A percentile compares a stretch with the other conserved stretches of the same genome.
phyloP scores from a whole-genome alignment of 2,888 invertebrate species.

The Subacronicta megacephala region DNA sequence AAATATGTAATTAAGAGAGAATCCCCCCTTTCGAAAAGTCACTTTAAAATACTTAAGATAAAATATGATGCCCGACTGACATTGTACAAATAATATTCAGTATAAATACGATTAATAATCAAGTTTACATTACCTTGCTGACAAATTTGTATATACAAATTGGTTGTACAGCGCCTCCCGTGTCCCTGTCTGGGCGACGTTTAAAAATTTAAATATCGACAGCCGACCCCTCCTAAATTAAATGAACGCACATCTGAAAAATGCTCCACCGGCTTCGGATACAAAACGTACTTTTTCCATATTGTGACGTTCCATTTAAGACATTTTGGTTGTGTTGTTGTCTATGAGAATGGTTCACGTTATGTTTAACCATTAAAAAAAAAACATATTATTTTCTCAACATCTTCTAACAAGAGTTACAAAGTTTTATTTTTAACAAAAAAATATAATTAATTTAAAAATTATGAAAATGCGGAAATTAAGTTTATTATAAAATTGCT shows the following conservation, averaged over 20 bases:
- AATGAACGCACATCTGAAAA: slow-evolving; percentile 78
- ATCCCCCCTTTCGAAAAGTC: too few species aligned
- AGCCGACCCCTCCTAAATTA: slow-evolving; percentile 82
- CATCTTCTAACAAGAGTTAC: too few species aligned
- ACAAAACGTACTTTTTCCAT: slow-evolving; percentile 61
- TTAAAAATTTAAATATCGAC: slow-evolving; percentile 88
- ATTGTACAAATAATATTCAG: slow-evolving; percentile 2
- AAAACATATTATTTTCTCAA: too few species aligned
- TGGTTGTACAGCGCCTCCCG: slow-evolving; percentile 68
- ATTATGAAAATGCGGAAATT: too few species aligned
- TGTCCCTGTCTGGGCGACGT: slow-evolving; percentile 75
- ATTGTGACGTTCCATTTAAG: slow-evolving; percentile 53
- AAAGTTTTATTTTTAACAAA: too few species aligned
- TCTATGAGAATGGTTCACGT: slow-evolving; percentile 60
- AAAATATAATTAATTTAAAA: too few species aligned
- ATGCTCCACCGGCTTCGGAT: slow-evolving; percentile 58
- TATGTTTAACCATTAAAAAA: slow-evolving; percentile 26
- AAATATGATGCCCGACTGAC: not conserved
- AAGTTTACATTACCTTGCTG: slow-evolving; percentile 62
- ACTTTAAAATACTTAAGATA: too few species aligned
- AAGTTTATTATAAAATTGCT: too few species aligned
- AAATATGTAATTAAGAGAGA: too few species aligned
- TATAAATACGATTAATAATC: slow-evolving; percentile 43
- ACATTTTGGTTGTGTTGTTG: slow-evolving; percentile 57
- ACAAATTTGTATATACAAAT: slow-evolving; percentile 83